Conservation (phyloP, 2,888 invertebrate genomes). For the Eledona agricola region DNA sequence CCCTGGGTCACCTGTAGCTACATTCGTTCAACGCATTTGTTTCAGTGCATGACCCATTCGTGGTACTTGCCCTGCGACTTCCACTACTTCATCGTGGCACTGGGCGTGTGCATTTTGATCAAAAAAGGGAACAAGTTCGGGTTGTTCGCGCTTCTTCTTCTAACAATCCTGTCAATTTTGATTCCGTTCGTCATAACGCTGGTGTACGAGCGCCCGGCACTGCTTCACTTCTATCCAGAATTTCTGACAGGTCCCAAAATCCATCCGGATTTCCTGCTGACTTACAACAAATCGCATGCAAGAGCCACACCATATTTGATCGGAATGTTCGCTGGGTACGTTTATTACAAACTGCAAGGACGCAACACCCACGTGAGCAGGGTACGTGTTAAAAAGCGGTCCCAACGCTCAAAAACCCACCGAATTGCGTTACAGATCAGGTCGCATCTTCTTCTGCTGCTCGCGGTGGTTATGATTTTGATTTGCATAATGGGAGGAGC, state of each 20-base stretch:
- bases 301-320: constrained; percentile 68
- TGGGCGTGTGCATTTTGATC: constrained; percentile 64
- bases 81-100: constrained; percentile 70
- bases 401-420: background rate
- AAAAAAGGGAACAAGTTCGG: constrained; percentile 61
- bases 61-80: constrained; percentile 79
- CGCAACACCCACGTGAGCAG: constrained; percentile 52
- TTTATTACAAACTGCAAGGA: constrained; percentile 58
- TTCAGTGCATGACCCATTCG: constrained; percentile 72
- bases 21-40: constrained; percentile 33
- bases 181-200: constrained; percentile 67
- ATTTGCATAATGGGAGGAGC: constrained; percentile 64
- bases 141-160: constrained; percentile 54
- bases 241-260: constrained; percentile 66
- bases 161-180: constrained; percentile 62
- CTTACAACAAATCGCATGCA: constrained; percentile 70
- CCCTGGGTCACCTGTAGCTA: no score
- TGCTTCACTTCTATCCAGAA: constrained; percentile 68
- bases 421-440: constrained; percentile 3
- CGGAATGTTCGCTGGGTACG: constrained; percentile 67
- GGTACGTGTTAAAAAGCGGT: constrained; percentile 46
- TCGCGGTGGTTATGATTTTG: constrained; percentile 63
- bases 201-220: constrained; percentile 63
- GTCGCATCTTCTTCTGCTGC: constrained; percentile 38
- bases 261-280: constrained; percentile 65